A percentile compares a stretch with the other conserved stretches of the same genome.
These are phyloP conservation scores for Tyrannus savana DNA, from an alignment of 2,113 vertebrate genomes.

Conservation along the genomic window DNA sequence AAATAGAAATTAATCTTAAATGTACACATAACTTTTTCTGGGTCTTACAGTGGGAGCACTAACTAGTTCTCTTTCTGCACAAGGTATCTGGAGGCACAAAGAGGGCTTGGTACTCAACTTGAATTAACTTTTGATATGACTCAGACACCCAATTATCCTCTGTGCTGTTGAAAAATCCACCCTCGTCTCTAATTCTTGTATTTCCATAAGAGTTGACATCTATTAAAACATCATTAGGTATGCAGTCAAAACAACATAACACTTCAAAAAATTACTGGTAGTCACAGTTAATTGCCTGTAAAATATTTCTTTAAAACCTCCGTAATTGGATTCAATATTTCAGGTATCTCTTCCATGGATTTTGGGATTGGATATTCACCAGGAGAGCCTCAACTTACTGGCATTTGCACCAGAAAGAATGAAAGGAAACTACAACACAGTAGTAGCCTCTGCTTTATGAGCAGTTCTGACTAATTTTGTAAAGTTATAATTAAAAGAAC, in stretches of 20 bases:
- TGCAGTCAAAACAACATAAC: constrained; percentile 55
- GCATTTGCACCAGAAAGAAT: neutral
- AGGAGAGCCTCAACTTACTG: neutral
- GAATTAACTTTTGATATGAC: constrained; percentile 5
- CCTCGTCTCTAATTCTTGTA: neutral
- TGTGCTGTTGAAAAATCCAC: constrained; percentile 35
- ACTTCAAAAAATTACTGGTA: constrained; percentile 35
- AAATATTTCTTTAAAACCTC: constrained; percentile 22
- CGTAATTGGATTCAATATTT: constrained; percentile 7
- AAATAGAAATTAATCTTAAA: neutral
- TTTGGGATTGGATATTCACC: neutral
- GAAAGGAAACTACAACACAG: neutral
- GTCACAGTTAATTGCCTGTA: constrained; percentile 22
- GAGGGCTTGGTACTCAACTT: neutral
- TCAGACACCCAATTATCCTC: constrained; percentile 35
- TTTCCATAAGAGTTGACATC: constrained; percentile 29
- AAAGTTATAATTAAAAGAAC: neutral
- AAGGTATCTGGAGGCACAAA: neutral
- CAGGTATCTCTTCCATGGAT: neutral
- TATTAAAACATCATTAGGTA: constrained; percentile 37
- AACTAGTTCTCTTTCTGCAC: neutral
- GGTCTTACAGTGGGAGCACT: neutral
- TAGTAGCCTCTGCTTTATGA: neutral
- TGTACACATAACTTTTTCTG: neutral
- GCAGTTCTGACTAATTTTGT: neutral